Percentiles rank a stretch among this genome's conserved stretches.
Conservation (phyloP, 64 coral and sea anemone genomes). For the Pocillopora damicornis region DNA sequence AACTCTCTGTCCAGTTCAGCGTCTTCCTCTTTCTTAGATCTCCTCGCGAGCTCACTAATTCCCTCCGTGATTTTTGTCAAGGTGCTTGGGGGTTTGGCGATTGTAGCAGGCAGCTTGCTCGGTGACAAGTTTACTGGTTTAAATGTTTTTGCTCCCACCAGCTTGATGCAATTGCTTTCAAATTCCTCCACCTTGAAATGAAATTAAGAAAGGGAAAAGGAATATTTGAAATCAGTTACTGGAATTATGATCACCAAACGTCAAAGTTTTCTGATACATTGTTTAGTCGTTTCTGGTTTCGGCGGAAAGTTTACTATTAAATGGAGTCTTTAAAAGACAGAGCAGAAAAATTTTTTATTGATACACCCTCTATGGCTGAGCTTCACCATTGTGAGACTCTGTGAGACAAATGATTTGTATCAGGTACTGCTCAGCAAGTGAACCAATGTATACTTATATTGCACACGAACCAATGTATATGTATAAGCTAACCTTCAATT, state of each 20-base stretch:
- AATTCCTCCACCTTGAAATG: conserved; percentile 22
- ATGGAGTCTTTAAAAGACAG: no score
- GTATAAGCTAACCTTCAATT: no score
- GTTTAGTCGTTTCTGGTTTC: background rate
- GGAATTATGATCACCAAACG: background rate
- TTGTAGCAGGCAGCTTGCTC: conserved; percentile 4
- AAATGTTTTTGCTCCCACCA: conserved; percentile 41
- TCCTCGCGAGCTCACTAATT: conserved; percentile 27
- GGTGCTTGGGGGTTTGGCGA: background rate
- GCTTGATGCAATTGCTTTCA: conserved; percentile 4
- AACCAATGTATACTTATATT: no score
- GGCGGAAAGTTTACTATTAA: no score
- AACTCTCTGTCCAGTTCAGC: conserved; percentile 43
- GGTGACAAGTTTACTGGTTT: background rate
- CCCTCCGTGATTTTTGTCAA: conserved; percentile 42
- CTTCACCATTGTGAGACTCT: no score
- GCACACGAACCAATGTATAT: no score
- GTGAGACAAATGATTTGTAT: no score
- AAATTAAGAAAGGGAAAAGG: background rate
- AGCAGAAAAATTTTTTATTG: no score
- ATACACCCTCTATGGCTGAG: no score
- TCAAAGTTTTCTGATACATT: background rate
- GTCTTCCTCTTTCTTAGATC: background rate
- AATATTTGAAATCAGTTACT: background rate
- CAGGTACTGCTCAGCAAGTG: no score